Percentiles rank a stretch among this genome's conserved stretches.
Conservation (phyloP, 2,888 invertebrate species). For the Pseudanteris insignis region DNA sequence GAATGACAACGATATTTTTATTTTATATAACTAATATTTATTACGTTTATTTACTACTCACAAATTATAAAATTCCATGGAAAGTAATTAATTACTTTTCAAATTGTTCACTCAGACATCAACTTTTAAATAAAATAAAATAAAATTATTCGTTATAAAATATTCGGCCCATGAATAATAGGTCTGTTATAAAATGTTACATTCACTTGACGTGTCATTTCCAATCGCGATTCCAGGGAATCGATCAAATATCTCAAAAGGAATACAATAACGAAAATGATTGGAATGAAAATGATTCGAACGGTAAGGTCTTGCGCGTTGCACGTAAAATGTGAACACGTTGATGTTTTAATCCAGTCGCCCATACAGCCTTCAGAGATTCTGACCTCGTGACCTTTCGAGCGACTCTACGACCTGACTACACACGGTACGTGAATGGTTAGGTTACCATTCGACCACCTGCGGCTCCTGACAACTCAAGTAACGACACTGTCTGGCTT, state of each 20-base stretch:
- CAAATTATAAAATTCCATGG: too few species aligned
- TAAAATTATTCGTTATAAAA: too few species aligned
- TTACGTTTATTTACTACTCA: too few species aligned
- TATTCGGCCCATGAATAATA: too few species aligned
- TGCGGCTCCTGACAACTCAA: conserved; percentile 56
- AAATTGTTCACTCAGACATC: too few species aligned
- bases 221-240: conserved; percentile 22
- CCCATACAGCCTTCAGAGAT: conserved; percentile 41
- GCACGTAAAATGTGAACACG: conserved; percentile 18
- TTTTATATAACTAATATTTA: too few species aligned
- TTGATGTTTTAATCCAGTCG: conserved; percentile 39
- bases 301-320: conserved; percentile 29
- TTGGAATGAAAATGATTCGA: conserved; percentile 17
- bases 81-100: too few species aligned
- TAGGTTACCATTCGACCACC: conserved; percentile 54
- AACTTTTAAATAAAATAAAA: too few species aligned
- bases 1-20: too few species aligned
- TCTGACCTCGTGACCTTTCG: conserved; percentile 54
- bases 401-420: conserved; percentile 49
- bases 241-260: conserved; percentile 19
- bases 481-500: conserved; percentile 45
- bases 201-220: too few species aligned
- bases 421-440: conserved; percentile 49
- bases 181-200: too few species aligned
- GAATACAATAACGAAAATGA: conserved; percentile 20